These are phyloP conservation scores for Chloroceryle aenea DNA, from an alignment of 2,113 vertebrate species.

Conservation along the genomic window DNA sequence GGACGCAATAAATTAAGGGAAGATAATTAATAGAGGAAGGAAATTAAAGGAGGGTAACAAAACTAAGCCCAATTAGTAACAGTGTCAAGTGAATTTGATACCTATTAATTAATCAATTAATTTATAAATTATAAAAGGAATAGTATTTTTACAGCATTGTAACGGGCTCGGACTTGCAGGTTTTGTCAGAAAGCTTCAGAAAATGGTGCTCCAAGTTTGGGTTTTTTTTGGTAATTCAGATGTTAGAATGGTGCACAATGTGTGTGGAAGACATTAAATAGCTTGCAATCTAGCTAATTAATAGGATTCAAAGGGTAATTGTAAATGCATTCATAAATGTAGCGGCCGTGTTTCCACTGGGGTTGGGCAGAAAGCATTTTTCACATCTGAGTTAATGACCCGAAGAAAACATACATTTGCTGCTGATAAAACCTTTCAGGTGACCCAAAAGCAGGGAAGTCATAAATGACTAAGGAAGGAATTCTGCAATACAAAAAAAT, in stretches of 20 bases:
- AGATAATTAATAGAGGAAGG: constrained; percentile 65
- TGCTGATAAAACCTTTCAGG: constrained; percentile 12
- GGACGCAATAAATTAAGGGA: constrained; percentile 55
- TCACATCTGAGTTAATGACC: neutral
- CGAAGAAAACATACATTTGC: neutral
- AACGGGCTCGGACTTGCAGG: neutral
- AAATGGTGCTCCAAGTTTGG: neutral
- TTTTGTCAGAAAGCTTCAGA: neutral
- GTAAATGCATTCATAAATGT: neutral
- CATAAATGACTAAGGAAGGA: neutral
- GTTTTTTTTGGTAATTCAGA: neutral
- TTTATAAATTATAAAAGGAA: neutral
- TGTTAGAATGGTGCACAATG: neutral
- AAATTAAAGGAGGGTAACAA: constrained; percentile 56
- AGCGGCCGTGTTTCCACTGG: neutral
- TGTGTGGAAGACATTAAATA: neutral
- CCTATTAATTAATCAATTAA: neutral
- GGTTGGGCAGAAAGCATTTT: neutral
- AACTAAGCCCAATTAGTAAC: neutral
- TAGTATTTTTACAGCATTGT: neutral
- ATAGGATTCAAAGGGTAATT: neutral
- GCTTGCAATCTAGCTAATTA: neutral
- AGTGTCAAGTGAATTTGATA: neutral
- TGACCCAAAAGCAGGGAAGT: neutral
- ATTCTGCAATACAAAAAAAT: neutral